Evolutionary conservation across 2,888 invertebrate genomes (phyloP), one percentile per base, ranked within the genome.

Genomic region (Nymphalis urticae): DNA sequence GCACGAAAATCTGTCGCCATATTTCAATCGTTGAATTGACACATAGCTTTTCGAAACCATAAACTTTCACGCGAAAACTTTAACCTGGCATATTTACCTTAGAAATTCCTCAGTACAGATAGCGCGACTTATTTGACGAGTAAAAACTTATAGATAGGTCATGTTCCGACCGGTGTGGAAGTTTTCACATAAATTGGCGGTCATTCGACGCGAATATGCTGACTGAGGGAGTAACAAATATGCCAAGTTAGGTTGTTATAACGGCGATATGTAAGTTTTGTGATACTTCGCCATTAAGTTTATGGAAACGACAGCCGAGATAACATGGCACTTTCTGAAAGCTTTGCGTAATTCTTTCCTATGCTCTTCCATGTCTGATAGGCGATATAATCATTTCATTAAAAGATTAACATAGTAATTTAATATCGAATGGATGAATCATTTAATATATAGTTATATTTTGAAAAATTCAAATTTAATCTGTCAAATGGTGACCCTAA

Each of bases 181-280:
- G 85, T 92, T 92, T 92, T 86, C 91, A 86, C 92, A 92, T 92
- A 92, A 92, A 92, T 92, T 91, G 91, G 89, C 92, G 92, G 92
- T 92, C 92, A 92, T 91, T 92, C 90, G 87, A 90, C 86, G 90
- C 86, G 90, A 92, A 92, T 92, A 92, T 92, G 92, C 91, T 92
- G 91, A 92, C 92, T 90, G 90, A 87, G 90, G 84, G 87, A 86
- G 89, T 92, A 92, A 92, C 92, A 92, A 92, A 92, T 92, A 92
- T 90, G 90, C 91, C 90, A 92, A 92, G 85, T 92, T 92, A 80
- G 90, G 89, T 87, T 90, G 91, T 91, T 92, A 92, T 91, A 92
- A 91, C 90, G 86, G 88, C 90, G 90, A 90, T 92, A 91, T 92
- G 91, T 92, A 90, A 91, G 87, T 92, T 92, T 90, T 87, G 88